A percentile compares a stretch with the other conserved stretches of the same genome.
Conservation (phyloP, 2,888 invertebrate species). For the Orthosia gothica region DNA sequence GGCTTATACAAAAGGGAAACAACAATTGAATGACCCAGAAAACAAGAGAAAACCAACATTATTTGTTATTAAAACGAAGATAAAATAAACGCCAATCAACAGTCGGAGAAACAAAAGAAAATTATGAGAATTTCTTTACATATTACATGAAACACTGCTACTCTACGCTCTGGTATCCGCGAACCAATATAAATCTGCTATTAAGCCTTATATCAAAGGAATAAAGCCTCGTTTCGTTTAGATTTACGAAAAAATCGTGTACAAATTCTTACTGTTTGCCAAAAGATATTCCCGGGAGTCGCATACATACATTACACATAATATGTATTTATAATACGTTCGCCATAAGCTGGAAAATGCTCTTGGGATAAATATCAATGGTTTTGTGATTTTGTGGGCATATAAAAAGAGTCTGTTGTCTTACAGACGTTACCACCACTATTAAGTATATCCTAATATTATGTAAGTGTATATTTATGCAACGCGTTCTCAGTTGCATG, state of each 20-base stretch:
- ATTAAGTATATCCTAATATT: conserved; percentile 1
- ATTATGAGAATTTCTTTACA: conserved; percentile 59
- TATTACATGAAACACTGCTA: conserved; percentile 59
- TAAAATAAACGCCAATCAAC: conserved; percentile 63
- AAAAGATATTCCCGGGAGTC: conserved; percentile 66
- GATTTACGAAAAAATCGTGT: conserved; percentile 48
- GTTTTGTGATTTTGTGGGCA: conserved; percentile 59
- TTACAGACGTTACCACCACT: background rate
- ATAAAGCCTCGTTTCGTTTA: conserved; percentile 51
- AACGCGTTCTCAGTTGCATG: conserved; percentile 34
- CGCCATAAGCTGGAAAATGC: conserved; percentile 60
- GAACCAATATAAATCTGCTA: conserved; percentile 34
- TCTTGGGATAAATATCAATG: conserved; percentile 60
- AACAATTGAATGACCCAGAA: conserved; percentile 31
- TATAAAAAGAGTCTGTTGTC: conserved; percentile 40
- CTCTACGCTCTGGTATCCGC: conserved; percentile 49
- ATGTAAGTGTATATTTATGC: conserved; percentile 24
- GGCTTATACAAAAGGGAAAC: conserved; percentile 20
- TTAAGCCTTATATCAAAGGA: conserved; percentile 39
- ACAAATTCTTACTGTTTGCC: conserved; percentile 63
- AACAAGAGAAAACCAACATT: conserved; percentile 28
- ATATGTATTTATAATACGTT: conserved; percentile 67
- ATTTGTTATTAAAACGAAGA: conserved; percentile 45
- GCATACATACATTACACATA: conserved; percentile 61
- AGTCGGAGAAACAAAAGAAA: conserved; percentile 61